These are phyloP conservation scores for Holacanthella duospinosa DNA, from an alignment of 2,888 invertebrate genomes.

Conservation along the genomic window DNA sequence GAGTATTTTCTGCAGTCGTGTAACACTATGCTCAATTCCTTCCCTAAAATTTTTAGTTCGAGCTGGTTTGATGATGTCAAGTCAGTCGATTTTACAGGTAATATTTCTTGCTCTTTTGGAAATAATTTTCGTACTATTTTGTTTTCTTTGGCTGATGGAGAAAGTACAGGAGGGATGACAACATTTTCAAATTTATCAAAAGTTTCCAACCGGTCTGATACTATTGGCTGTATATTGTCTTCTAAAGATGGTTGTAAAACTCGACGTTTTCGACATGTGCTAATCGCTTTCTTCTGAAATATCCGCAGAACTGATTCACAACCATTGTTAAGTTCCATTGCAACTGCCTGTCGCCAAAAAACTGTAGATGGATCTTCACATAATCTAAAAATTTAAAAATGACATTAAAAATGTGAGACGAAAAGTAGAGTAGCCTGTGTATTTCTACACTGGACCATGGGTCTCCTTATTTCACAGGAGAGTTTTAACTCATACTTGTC, in stretches of 20 bases:
- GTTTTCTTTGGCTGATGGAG: conserved; percentile 2
- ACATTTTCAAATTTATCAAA: neutral
- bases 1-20: neutral
- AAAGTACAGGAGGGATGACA: neutral
- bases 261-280: conserved; percentile 12
- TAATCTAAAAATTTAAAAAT: conserved; percentile 12
- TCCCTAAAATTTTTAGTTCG: too few species aligned
- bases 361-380: conserved; percentile 13
- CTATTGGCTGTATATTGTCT: conserved; percentile 20
- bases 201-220: too few species aligned
- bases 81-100: too few species aligned
- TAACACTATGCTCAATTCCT: conserved; percentile 6
- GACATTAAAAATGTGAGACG: too few species aligned
- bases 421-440: neutral
- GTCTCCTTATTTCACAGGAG: too few species aligned
- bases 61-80: too few species aligned
- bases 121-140: neutral
- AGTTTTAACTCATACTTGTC: too few species aligned
- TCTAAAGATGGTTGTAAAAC: conserved; percentile 30
- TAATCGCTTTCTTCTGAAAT: conserved; percentile 20
- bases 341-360: conserved; percentile 21
- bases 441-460: too few species aligned
- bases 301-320: conserved; percentile 16
- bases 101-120: neutral
- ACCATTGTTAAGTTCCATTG: conserved; percentile 16